Evolutionary conservation across 2,888 invertebrate species (phyloP), one percentile per base, ranked within the genome.

Genomic region (Boloria euphrosyne): DNA sequence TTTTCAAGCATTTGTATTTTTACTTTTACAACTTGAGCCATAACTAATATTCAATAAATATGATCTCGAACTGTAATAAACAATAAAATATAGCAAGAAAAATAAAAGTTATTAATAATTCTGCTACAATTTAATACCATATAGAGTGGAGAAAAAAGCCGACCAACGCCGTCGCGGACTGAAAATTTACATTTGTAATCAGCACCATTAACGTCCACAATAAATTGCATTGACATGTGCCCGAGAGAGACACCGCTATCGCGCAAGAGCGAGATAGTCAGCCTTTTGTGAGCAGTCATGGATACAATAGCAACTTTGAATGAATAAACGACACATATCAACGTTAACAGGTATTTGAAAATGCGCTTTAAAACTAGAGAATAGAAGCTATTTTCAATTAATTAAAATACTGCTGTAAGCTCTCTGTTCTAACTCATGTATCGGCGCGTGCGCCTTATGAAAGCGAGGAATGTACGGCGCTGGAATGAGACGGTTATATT

Each of bases 161-260:
- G 81, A 81, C 89, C 89, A 88, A 90, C 89, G 86, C 87, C 84
- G 85, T 82, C 84, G 85, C 87, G 82, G 85, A 86, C 84, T 88
- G 87, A 88, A 90, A 90, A 92, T 91, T 90, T 90, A 92, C 90
- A 91, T 91, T 90, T 87, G 89, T 90, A 90, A 90, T 92, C 88
- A 87, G 83, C 87, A 79, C 87, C 90, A 90, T 91, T 91, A 90
- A 86, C 83, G 90, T 90, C 89, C 82, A 90, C 90, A 90, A 91
- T 91, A 91, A 91, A 90, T 83, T 90, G 90, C 90, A 90, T 88
- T 90, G 90, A 90, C 87, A 89, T 83, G 86, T 81, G 84, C 69
- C 60, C 67, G 83, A 89, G 74, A 18, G 82, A 73, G 87, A 91
- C 81, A 73, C 75, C 71, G 82, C 78, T 89, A 90, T 77, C 72